Percentiles rank a stretch among this genome's conserved stretches.
phyloP scores from a whole-genome alignment of 2,888 invertebrate genomes.

The Tenthredo mesomela region DNA sequence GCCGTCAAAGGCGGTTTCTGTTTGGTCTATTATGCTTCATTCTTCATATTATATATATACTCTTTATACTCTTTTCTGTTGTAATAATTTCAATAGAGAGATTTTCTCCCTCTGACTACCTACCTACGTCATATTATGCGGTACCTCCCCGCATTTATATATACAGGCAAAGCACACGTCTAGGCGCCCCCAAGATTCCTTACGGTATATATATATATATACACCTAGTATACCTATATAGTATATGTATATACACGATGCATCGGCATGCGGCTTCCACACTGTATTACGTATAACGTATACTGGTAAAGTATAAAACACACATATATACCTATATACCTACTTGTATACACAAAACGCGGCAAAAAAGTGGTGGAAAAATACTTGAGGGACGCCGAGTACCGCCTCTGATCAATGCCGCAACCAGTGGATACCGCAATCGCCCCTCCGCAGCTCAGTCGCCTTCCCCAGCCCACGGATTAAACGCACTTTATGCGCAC shows the following conservation, averaged over 20 bases:
- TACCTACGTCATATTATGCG: conserved; percentile 32
- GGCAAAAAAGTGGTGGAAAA: conserved; percentile 55
- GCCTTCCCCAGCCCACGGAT: conserved; percentile 40
- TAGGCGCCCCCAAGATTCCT: conserved; percentile 10
- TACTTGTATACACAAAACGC: conserved; percentile 59
- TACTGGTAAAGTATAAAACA: conserved; percentile 9
- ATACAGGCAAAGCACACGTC: background rate
- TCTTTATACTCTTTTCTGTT: conserved; percentile 60
- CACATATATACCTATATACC: conserved; percentile 43
- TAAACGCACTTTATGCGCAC: conserved; percentile 45
- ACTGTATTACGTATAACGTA: background rate
- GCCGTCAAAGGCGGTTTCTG: conserved; percentile 68
- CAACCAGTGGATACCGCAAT: conserved; percentile 71
- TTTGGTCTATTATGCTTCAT: conserved; percentile 27
- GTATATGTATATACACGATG: too few relatives aligned
- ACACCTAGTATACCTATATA: too few relatives aligned
- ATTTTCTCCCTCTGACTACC: conserved; percentile 72
- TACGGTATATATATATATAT: background rate
- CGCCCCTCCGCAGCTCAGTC: conserved; percentile 30
- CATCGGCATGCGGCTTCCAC: conserved; percentile 25
- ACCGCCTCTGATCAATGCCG: conserved; percentile 74
- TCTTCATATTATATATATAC: conserved; percentile 55
- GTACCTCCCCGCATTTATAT: conserved; percentile 51
- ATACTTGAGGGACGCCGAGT: conserved; percentile 62
- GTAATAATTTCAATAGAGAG: conserved; percentile 75